These are phyloP conservation scores for Proales similis DNA, from an alignment of 1,140 invertebrate species.

Conservation along the genomic window DNA sequence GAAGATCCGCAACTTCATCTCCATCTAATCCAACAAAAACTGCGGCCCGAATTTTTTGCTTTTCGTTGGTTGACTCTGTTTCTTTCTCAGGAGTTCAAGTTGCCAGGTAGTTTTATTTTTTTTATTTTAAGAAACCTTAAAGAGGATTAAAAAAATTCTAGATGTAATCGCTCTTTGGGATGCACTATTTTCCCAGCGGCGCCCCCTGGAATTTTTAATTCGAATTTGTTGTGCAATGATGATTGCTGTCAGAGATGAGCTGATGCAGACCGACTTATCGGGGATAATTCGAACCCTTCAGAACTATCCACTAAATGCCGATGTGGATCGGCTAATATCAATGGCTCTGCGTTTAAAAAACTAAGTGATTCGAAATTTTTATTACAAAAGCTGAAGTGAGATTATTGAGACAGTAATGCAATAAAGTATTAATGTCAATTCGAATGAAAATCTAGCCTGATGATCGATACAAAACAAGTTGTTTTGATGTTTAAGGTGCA, in stretches of 20 bases:
- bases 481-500: too few relatives aligned
- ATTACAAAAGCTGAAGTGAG: conserved; percentile 1
- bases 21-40: conserved; percentile 67
- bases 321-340: conserved; percentile 16
- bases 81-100: conserved; percentile 89
- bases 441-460: background rate
- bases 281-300: conserved; percentile 21
- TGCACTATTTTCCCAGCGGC: conserved; percentile 11
- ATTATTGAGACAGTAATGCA: conserved; percentile 2
- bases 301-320: conserved; percentile 29
- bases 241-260: background rate
- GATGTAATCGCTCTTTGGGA: conserved; percentile 34
- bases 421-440: background rate
- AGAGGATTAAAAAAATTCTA: background rate
- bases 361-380: too few relatives aligned
- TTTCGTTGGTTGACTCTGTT: conserved; percentile 95
- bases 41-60: conserved; percentile 89
- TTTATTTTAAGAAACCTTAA: background rate
- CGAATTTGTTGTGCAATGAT: conserved; percentile 37
- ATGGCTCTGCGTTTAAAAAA: too few relatives aligned
- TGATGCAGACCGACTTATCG: conserved; percentile 12
- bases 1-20: conserved; percentile 71
- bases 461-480: background rate
- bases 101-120: conserved; percentile 58
- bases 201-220: conserved; percentile 26